Evolutionary conservation across 2,797 vertebrate species (phyloP), one percentile per base, ranked within the genome.

Genomic region (Simalia tracyae): DNA sequence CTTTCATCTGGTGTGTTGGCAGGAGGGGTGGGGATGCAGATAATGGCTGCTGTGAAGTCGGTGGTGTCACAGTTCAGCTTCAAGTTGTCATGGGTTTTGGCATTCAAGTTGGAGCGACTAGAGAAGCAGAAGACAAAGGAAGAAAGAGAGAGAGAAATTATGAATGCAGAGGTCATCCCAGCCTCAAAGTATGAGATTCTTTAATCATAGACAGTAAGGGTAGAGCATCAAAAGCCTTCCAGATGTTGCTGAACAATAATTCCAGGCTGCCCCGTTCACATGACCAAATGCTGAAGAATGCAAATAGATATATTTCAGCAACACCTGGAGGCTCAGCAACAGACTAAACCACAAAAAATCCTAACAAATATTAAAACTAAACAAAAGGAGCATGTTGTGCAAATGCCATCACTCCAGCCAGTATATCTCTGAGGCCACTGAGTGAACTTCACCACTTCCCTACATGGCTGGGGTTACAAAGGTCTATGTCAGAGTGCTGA

Each of bases 11-110:
- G 98, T 0, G 98, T 98, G 97, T 99, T 99, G 95, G 98, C 98
- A 0, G 98, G 98, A 10, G 98, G 98, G 0, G 98, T 99, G 12
- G 98, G 98, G 95, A 98, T 99, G 97, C 98, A 98, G 97, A 99
- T 99, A 95, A 99, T 98, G 96, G 98, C 98, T 0, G 98, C 98
- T 1, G 98, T 98, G 95, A 98, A 98, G 93, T 99, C 98, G 12
- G 96, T 96, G 24, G 98, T 98, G 11, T 98, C 98, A 28, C 98
- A 99, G 97, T 98, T 98, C 94, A 99, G 97, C 97, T 98, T 98
- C 93, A 98, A 96, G 94, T 93, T 96, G 95, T 98, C 97, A 1
- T 96, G 96, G 0, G 97, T 96, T 97, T 98, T 98, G 88, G 98
- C 98, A 64, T 99, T 99, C 86, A 99, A 97, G 96, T 98, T 99